These are phyloP conservation scores for Squalus acanthias DNA, from an alignment of 2,797 vertebrate species.

Conservation along the genomic window DNA sequence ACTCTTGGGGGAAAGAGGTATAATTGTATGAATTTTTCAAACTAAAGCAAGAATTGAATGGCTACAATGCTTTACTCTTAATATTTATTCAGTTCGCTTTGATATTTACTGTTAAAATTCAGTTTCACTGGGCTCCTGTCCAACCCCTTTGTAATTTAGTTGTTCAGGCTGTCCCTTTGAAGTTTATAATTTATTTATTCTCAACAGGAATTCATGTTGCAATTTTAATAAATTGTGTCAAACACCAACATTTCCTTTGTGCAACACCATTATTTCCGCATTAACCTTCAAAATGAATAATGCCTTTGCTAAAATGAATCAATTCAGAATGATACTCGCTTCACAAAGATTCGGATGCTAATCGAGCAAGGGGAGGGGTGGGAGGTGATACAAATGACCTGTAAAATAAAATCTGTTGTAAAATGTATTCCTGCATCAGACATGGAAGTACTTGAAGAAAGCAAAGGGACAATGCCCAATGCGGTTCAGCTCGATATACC, in stretches of 20 bases:
- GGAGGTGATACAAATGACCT: neutral
- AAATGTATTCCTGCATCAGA: neutral
- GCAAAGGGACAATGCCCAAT: neutral
- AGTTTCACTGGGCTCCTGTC: neutral
- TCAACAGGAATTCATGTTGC: neutral
- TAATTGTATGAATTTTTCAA: neutral
- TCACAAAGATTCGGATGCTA: neutral
- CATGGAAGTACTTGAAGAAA: neutral
- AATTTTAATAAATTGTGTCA: slow-evolving; percentile 20
- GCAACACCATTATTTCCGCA: neutral
- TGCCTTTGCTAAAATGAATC: neutral
- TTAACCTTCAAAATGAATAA: slow-evolving; percentile 17
- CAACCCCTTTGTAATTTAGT: neutral
- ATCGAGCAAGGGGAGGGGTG: neutral
- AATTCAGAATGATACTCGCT: neutral
- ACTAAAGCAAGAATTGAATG: neutral
- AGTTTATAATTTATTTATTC: neutral
- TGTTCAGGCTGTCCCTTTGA: neutral
- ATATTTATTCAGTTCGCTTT: slow-evolving; percentile 4
- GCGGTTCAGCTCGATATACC: neutral
- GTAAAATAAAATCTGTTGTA: neutral
- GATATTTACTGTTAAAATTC: neutral
- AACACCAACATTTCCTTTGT: neutral
- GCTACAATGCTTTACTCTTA: neutral
- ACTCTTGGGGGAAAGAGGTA: neutral